Percentiles rank a stretch among this genome's conserved stretches.
These are phyloP conservation scores for Hanleya hanleyi DNA, from an alignment of 2,888 invertebrate genomes.

Conservation along the genomic window DNA sequence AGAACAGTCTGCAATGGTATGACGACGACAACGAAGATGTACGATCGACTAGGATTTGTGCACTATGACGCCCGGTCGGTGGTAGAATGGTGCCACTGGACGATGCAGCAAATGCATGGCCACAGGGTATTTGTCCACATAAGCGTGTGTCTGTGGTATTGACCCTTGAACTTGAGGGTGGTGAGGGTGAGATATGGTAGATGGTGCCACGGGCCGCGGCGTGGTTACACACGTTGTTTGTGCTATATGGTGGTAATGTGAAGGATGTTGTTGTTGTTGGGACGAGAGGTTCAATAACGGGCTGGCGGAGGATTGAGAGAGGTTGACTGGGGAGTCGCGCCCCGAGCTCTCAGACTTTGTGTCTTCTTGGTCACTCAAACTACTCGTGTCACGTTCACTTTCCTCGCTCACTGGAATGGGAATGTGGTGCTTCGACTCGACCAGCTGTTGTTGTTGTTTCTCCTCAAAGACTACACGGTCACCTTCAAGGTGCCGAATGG, in stretches of 20 bases:
- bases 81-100: slow-evolving; percentile 50
- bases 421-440: neutral
- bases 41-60: slow-evolving; percentile 54
- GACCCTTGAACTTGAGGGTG: slow-evolving; percentile 23
- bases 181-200: slow-evolving; percentile 11
- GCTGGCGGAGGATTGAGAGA: slow-evolving; percentile 16
- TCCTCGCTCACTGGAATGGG: slow-evolving; percentile 44
- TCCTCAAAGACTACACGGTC: slow-evolving; percentile 75
- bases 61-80: slow-evolving; percentile 66
- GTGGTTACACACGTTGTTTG: neutral
- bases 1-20: too few relatives aligned
- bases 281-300: neutral
- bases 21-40: too few relatives aligned
- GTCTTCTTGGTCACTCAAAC: slow-evolving; percentile 56
- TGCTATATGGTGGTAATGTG: neutral
- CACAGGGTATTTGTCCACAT: slow-evolving; percentile 57
- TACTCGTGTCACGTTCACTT: slow-evolving; percentile 53
- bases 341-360: slow-evolving; percentile 53
- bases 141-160: slow-evolving; percentile 29
- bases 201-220: slow-evolving; percentile 3
- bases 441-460: neutral
- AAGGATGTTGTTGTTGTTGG: neutral
- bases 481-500: slow-evolving; percentile 97
- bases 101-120: slow-evolving; percentile 57
- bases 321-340: slow-evolving; percentile 46